These are phyloP conservation scores for Agrochola litura DNA, from an alignment of 2,888 invertebrate genomes.

Conservation along the genomic window DNA sequence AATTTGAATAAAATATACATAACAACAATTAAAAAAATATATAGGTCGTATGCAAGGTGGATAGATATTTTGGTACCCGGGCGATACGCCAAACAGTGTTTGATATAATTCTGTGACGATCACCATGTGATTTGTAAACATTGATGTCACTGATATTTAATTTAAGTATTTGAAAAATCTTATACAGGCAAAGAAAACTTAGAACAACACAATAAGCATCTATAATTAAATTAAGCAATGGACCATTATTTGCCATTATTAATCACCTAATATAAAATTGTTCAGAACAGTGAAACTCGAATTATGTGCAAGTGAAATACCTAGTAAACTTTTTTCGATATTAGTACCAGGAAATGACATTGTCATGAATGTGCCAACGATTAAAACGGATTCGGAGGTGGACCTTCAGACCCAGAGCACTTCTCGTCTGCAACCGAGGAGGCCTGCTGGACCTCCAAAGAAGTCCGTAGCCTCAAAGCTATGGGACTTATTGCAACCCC, in stretches of 20 bases:
- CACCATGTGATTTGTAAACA: constrained; percentile 74
- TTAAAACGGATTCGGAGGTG: constrained; percentile 73
- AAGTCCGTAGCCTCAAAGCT: constrained; percentile 82
- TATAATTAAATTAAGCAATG: constrained; percentile 9
- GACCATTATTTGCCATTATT: background rate
- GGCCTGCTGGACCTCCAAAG: constrained; percentile 73
- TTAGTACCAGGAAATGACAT: constrained; percentile 46
- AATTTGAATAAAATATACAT: constrained; percentile 1
- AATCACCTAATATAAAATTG: background rate
- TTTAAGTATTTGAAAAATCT: constrained; percentile 7
- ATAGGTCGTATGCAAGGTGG: constrained; percentile 75
- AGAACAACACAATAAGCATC: background rate
- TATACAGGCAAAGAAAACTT: background rate
- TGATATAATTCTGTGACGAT: constrained; percentile 67
- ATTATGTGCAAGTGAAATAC: constrained; percentile 51
- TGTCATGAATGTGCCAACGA: constrained; percentile 75
- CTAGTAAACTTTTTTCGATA: constrained; percentile 34
- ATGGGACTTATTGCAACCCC: constrained; percentile 86
- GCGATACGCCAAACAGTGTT: constrained; percentile 81
- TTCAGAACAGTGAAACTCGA: constrained; percentile 7
- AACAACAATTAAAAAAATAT: constrained; percentile 50
- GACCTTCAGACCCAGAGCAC: constrained; percentile 71
- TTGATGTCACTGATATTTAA: constrained; percentile 49
- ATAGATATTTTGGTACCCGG: constrained; percentile 84
- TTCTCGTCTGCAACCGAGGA: constrained; percentile 70